Percentiles rank a stretch among this genome's conserved stretches.
Evolutionary conservation across 1,140 invertebrate genomes (phyloP).

Genomic region (Nymphalis io): DNA sequence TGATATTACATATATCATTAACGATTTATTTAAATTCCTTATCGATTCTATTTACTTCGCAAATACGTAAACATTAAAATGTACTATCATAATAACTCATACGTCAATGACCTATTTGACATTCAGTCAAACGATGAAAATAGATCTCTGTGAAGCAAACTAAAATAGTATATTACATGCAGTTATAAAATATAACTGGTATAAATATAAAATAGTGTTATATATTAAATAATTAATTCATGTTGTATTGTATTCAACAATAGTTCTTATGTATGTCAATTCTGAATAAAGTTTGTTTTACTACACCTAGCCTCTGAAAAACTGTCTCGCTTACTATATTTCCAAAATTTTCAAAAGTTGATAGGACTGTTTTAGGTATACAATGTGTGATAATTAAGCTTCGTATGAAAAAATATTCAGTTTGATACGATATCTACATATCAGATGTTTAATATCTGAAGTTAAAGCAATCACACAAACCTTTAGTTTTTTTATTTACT

Average conservation of each 20-base stretch:
- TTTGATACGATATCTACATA: conserved; percentile 19
- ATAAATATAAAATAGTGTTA: too few relatives aligned
- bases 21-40: background rate
- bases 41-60: conserved; percentile 1
- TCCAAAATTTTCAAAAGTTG: background rate
- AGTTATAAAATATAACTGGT: too few relatives aligned
- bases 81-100: background rate
- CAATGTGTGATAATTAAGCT: background rate
- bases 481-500: background rate
- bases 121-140: background rate
- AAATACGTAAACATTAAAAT: conserved; percentile 1
- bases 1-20: too few relatives aligned
- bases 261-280: too few relatives aligned
- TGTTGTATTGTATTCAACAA: too few relatives aligned
- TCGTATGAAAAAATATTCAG: conserved; percentile 1
- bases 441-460: conserved; percentile 13
- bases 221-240: too few relatives aligned
- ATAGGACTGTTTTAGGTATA: background rate
- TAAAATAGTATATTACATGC: too few relatives aligned
- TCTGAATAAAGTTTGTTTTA: too few relatives aligned
- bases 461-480: background rate
- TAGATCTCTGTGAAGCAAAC: too few relatives aligned
- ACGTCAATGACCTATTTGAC: conserved; percentile 1
- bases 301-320: too few relatives aligned
- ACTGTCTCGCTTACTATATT: too few relatives aligned